Conservation (phyloP, 2,888 invertebrate species). For the Machimus rusticus region DNA sequence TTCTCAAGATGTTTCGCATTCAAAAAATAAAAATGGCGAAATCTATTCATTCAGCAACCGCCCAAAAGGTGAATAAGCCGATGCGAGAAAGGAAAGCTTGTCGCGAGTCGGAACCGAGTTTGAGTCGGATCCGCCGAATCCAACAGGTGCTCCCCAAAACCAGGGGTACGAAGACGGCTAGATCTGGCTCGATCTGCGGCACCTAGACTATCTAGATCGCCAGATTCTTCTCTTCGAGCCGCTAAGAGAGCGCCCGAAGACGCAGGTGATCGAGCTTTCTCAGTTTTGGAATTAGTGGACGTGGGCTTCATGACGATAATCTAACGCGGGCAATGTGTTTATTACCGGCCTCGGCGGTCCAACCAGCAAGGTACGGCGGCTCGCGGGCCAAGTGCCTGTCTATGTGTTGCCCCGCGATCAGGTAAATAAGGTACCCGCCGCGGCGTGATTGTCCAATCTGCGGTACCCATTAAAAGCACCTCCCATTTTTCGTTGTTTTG, state of each 20-base stretch:
- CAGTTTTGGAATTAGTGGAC: neutral
- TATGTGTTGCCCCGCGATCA: slow-evolving; percentile 2
- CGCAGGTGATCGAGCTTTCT: slow-evolving; percentile 18
- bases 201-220: neutral
- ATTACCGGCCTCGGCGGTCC: neutral
- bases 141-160: neutral
- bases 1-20: neutral
- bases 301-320: slow-evolving; percentile 14
- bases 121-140: neutral
- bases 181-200: neutral
- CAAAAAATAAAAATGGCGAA: neutral
- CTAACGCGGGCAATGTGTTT: slow-evolving; percentile 22
- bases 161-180: neutral
- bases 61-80: slow-evolving; percentile 15
- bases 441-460: slow-evolving; percentile 49
- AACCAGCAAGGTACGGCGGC: neutral
- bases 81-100: slow-evolving; percentile 1
- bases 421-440: slow-evolving; percentile 39
- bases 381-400: neutral
- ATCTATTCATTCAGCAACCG: slow-evolving; percentile 17
- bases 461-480: slow-evolving; percentile 50
- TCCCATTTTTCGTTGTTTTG: slow-evolving; percentile 49
- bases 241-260: neutral
- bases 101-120: neutral
- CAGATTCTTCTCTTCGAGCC: neutral